Conservation (phyloP, 2,888 invertebrate species). For the Merodon equestris region DNA sequence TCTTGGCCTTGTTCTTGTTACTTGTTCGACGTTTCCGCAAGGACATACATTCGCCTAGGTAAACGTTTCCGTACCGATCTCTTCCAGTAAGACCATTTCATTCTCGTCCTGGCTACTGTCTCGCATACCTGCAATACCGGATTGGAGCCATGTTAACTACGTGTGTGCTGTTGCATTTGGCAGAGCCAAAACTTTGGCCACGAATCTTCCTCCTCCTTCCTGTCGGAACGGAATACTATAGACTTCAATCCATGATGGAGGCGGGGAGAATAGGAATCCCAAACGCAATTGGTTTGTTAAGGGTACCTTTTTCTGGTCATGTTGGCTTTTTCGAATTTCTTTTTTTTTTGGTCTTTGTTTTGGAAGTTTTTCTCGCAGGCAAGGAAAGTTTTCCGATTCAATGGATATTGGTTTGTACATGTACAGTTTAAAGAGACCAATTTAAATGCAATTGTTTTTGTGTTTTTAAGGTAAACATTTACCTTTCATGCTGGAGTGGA, state of each 20-base stretch:
- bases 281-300: constrained; percentile 61
- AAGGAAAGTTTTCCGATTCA: constrained; percentile 50
- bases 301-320: constrained; percentile 29
- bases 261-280: constrained; percentile 25
- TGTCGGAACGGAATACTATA: too few relatives aligned
- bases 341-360: constrained; percentile 7
- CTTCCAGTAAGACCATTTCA: too few relatives aligned
- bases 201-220: background rate
- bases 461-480: constrained; percentile 53
- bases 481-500: constrained; percentile 23
- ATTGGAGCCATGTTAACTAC: constrained; percentile 35
- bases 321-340: constrained; percentile 1
- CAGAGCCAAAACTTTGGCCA: constrained; percentile 35
- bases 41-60: constrained; percentile 1
- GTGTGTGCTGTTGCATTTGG: constrained; percentile 42
- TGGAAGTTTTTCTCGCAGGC: background rate
- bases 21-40: constrained; percentile 13
- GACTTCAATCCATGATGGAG: too few relatives aligned
- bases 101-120: too few relatives aligned
- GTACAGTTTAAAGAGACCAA: constrained; percentile 43
- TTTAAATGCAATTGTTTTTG: constrained; percentile 60
- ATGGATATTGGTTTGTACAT: constrained; percentile 28
- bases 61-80: too few relatives aligned
- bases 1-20: background rate
- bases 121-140: background rate